A percentile compares a stretch with the other conserved stretches of the same genome.
These are phyloP conservation scores for Mormyrus hasselquistii DNA, from an alignment of 2,797 vertebrate species.

Conservation along the genomic window DNA sequence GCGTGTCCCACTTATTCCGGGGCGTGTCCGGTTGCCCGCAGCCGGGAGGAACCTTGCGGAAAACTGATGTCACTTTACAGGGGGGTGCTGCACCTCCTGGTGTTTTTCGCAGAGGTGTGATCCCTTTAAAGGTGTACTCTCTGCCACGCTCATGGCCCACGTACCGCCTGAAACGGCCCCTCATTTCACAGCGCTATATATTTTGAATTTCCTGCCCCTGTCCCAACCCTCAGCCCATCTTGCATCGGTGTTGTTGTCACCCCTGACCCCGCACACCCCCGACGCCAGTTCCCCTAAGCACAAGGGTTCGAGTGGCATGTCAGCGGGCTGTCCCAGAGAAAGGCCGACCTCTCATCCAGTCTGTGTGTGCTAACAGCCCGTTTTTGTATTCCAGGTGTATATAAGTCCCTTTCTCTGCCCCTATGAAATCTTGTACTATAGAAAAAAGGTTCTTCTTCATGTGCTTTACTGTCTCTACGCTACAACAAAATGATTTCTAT, in stretches of 20 bases:
- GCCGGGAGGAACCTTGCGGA: slow-evolving; percentile 35
- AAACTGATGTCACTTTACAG: slow-evolving; percentile 49
- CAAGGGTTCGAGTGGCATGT: slow-evolving; percentile 54
- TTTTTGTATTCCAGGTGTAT: slow-evolving; percentile 78
- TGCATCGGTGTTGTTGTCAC: slow-evolving; percentile 23
- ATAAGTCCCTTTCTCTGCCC: slow-evolving; percentile 53
- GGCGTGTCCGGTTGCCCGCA: neutral
- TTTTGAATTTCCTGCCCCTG: slow-evolving; percentile 27
- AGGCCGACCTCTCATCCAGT: slow-evolving; percentile 40
- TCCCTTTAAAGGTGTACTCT: slow-evolving; percentile 39
- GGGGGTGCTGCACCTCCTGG: slow-evolving; percentile 39
- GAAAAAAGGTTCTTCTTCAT: slow-evolving; percentile 57
- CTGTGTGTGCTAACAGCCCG: slow-evolving; percentile 49
- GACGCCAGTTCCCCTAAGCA: slow-evolving; percentile 62
- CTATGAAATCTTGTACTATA: slow-evolving; percentile 53
- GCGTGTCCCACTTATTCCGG: neutral
- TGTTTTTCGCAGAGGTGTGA: slow-evolving; percentile 27
- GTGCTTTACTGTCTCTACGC: slow-evolving; percentile 63
- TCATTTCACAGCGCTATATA: slow-evolving; percentile 15
- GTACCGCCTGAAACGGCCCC: slow-evolving; percentile 16
- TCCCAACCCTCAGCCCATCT: slow-evolving; percentile 27
- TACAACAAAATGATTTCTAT: slow-evolving; percentile 37
- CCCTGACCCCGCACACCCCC: slow-evolving; percentile 41
- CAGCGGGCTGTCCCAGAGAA: slow-evolving; percentile 43
- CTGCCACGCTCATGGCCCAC: slow-evolving; percentile 34